Evolutionary conservation across 2,113 vertebrate species (phyloP), one percentile per base, ranked within the genome.

Genomic region (Scortum barcoo): DNA sequence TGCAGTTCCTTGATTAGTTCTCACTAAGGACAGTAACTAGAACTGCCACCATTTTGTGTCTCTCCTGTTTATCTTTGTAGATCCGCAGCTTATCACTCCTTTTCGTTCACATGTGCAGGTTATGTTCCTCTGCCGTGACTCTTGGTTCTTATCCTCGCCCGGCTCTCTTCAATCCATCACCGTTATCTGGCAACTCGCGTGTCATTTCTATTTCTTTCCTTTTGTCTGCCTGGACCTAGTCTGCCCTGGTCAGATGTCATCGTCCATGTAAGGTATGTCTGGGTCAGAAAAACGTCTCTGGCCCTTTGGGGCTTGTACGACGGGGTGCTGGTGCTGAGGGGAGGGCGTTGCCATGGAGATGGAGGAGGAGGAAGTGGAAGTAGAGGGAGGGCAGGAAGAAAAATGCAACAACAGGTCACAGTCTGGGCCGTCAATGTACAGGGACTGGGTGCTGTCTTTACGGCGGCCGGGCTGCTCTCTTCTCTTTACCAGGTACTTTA

Each of bases 261-360:
- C 88, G 24, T 94, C 89, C 28, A 85, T 71, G 33, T 84, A 93
- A 50, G 94, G 83, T 38, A 95, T 76, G 86, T 96, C 96, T 0
- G 96, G 97, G 84, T 98, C 96, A 0, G 98, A 98, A 93, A 97
- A 97, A 48, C 96, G 96, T 80, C 97, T 96, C 66, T 95, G 92
- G 73, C 91, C 88, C 66, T 95, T 93, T 75, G 65, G 56, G 56
- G 61, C 58, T 62, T 53, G 61, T 3, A 38, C 0, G 1, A 69
- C 6, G 0, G n/a, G 48, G 22, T 50, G 46, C 60, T 83, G 84
- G 30, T 76, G 71, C 24, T 67, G 90, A 79, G 83, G 33, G 30
- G 76, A n/a, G 13, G 71, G 44, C 0, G 46, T 42, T 0, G 38
- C 78, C 11, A 61, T 14, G 30, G 93, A 48, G 60, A 78, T 1